Evolutionary conservation across 2,113 vertebrate species (phyloP).

Genomic region (Heteronetta atricapilla): DNA sequence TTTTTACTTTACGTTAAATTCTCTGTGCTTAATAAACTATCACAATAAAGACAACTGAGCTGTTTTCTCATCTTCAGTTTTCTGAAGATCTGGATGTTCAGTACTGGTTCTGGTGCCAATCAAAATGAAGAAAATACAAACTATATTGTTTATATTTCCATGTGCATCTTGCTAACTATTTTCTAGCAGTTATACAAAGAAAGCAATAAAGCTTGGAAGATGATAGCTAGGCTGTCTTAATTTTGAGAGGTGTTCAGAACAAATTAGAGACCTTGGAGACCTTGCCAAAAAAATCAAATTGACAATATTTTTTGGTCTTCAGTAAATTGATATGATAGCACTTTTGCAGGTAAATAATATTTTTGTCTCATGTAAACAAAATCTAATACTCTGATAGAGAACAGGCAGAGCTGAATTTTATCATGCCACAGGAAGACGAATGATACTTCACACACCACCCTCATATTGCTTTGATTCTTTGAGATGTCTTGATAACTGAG

Average conservation of each 20-base stretch:
- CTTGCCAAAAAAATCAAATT: background rate
- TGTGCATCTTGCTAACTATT: conserved; percentile 24
- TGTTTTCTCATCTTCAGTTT: background rate
- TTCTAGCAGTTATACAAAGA: background rate
- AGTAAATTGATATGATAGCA: background rate
- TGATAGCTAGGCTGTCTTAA: background rate
- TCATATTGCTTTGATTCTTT: background rate
- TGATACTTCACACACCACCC: background rate
- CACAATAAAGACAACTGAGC: background rate
- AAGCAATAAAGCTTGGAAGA: conserved; percentile 37
- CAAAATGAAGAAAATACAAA: conserved; percentile 19
- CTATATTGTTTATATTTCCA: conserved; percentile 6
- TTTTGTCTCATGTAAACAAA: conserved; percentile 1
- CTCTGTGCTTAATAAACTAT: background rate
- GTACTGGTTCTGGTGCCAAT: background rate
- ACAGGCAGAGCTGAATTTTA: background rate
- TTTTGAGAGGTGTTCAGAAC: conserved; percentile 37
- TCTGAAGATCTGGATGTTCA: background rate
- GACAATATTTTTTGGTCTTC: background rate
- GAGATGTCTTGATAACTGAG: background rate
- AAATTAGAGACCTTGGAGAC: background rate
- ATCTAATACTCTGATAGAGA: background rate
- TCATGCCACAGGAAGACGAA: background rate
- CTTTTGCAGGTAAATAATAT: background rate
- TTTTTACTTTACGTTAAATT: background rate